These are phyloP conservation scores for Sesamia inferens DNA, from an alignment of 2,888 invertebrate genomes.

Conservation along the genomic window DNA sequence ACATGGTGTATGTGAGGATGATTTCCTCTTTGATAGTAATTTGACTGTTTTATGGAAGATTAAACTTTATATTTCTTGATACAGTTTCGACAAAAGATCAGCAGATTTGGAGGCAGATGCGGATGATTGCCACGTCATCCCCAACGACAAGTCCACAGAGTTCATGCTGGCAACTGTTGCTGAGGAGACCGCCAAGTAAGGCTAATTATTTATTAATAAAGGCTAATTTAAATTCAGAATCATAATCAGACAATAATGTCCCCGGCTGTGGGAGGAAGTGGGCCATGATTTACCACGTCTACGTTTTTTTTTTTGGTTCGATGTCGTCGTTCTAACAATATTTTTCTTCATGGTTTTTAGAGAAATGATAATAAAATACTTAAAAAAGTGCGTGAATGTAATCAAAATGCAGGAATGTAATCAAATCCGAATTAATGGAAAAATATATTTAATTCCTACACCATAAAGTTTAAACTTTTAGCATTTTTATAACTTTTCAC, in stretches of 20 bases:
- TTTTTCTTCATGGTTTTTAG: not conserved
- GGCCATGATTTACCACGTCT: not conserved
- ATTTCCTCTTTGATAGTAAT: no score
- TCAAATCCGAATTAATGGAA: no score
- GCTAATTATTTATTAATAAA: no score
- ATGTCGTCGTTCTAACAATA: not conserved
- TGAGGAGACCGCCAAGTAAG: slow-evolving; percentile 94
- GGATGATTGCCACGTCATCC: slow-evolving; percentile 95
- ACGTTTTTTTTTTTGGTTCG: not conserved
- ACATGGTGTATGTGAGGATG: not conserved
- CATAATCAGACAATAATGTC: not conserved
- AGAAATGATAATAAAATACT: not conserved
- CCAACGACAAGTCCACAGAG: slow-evolving; percentile 97
- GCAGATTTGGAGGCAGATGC: slow-evolving; percentile 90
- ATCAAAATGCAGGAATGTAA: no score
- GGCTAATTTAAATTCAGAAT: no score
- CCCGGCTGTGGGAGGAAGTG: not conserved
- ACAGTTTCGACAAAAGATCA: slow-evolving; percentile 88
- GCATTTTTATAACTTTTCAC: no score
- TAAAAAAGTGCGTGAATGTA: not conserved
- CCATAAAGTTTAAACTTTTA: no score
- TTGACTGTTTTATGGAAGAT: not conserved
- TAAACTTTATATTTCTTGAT: slow-evolving; percentile 58
- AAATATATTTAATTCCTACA: no score
- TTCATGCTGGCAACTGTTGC: slow-evolving; percentile 97